A percentile compares a stretch with the other conserved stretches of the same genome.
phyloP scores from a whole-genome alignment of 2,888 invertebrate species.

The Lasius fuliginosus region DNA sequence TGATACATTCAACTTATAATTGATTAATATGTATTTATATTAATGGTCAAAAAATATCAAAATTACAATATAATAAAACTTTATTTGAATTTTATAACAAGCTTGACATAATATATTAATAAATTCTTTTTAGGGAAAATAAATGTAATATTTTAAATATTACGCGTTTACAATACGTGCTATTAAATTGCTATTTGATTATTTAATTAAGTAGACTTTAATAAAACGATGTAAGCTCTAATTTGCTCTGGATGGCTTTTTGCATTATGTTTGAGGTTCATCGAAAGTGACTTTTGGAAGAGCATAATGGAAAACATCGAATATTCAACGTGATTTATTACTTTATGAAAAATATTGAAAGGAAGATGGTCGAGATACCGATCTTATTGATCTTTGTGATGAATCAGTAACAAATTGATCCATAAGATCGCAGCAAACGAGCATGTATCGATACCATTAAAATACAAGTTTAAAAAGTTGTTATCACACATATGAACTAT shows the following conservation, averaged over 20 bases:
- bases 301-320: neutral
- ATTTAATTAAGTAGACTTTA: neutral
- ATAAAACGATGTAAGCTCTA: neutral
- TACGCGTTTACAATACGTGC: neutral
- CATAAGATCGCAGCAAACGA: neutral
- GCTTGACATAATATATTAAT: neutral
- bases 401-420: constrained; percentile 20
- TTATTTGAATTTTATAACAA: neutral
- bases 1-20: neutral
- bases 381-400: constrained; percentile 23
- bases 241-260: neutral
- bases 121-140: neutral
- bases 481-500: neutral
- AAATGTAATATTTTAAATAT: neutral
- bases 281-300: neutral
- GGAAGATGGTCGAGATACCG: neutral
- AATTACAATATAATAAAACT: neutral
- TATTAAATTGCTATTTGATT: neutral
- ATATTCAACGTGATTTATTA: neutral
- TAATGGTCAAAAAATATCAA: neutral
- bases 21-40: neutral
- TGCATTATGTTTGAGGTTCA: neutral
- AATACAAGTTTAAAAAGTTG: constrained; percentile 20
- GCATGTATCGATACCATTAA: neutral
- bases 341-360: constrained; percentile 25